Evolutionary conservation across 23 tunicate genomes (phyloP), one percentile per base, ranked within the genome.

Genomic region (Trididemnum nubilum): DNA sequence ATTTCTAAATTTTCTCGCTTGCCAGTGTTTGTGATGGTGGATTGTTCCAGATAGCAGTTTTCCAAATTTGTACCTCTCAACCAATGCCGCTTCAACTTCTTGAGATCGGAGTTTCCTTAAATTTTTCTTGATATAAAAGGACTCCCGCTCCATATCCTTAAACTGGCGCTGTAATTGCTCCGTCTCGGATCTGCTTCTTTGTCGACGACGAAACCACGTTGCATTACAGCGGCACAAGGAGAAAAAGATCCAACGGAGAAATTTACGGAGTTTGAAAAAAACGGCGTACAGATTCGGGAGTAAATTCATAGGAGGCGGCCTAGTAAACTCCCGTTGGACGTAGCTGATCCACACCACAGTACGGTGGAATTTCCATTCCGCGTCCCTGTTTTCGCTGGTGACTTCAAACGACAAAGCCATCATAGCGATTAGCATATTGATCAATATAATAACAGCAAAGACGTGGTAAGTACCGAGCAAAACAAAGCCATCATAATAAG

Each of bases 361-460:
- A 24, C 98, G 80, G 38, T 81, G 86, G 44, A 93, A 93, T 61
- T 93, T 88, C 98, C 98, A 93, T 65, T 87, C 93, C 24, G n/a
- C 80, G 33, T 87, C 89, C 59, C 75, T 85, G 37, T 85, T 84
- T 31, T 40, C 61, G 21, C 84, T 83, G 4, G 89, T 93, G 2
- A 59, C 82, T 7, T 93, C 98, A 60, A 77, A 93, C 28, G 90
- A 72, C 36, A 73, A 65, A 19, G 89, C 49, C 98, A 93, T 93
- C 98, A 93, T 93, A 4, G 98, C 98, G 52, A 93, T 93, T 12
- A 93, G 52, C 93, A 88, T 93, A 80, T 93, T 93, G 33, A 93
- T 40, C 76, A 93, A 54, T 18, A 93, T 90, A 33, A 93, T 93
- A 64, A 84, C 77, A 22, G 93, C 98, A 12, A 84, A 71, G 23